Conservation (phyloP, 2,888 invertebrate genomes). For the Aphrophora alni region DNA sequence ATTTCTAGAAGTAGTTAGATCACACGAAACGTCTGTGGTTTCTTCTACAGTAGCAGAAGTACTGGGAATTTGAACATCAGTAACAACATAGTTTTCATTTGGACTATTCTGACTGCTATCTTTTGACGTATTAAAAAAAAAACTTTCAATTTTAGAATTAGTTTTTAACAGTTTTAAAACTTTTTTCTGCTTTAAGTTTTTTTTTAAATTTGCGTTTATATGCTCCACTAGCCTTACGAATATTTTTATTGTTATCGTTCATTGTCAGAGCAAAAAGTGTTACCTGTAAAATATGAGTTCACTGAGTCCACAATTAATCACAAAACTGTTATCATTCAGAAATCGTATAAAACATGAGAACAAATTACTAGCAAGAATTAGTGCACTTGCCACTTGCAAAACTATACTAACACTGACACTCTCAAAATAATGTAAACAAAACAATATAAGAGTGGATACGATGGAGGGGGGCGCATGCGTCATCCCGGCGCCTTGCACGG, state of each 20-base stretch:
- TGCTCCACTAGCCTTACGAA: conserved; percentile 12
- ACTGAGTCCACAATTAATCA: too few relatives aligned
- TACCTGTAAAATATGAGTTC: too few relatives aligned
- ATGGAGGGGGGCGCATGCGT: too few relatives aligned
- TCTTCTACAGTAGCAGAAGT: conserved; percentile 12
- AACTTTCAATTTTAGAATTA: conserved; percentile 23
- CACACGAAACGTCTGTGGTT: conserved; percentile 1
- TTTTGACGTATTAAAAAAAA: neutral
- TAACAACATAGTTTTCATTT: conserved; percentile 18
- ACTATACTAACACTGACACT: too few relatives aligned
- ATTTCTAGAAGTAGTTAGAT: neutral
- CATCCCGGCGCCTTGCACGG: too few relatives aligned
- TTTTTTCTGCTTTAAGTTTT: neutral
- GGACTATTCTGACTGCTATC: conserved; percentile 18
- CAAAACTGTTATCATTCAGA: too few relatives aligned
- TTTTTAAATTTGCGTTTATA: conserved; percentile 21
- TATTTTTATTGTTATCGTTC: conserved; percentile 14
- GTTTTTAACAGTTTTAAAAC: conserved; percentile 11
- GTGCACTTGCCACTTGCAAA: too few relatives aligned
- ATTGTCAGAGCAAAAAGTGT: neutral
- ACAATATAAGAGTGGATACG: too few relatives aligned
- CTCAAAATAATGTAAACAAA: too few relatives aligned
- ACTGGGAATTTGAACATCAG: conserved; percentile 15
- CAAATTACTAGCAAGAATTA: too few relatives aligned
- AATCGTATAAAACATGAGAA: too few relatives aligned